Evolutionary conservation across 2,797 vertebrate genomes (phyloP).

Genomic region (Betta splendens): DNA sequence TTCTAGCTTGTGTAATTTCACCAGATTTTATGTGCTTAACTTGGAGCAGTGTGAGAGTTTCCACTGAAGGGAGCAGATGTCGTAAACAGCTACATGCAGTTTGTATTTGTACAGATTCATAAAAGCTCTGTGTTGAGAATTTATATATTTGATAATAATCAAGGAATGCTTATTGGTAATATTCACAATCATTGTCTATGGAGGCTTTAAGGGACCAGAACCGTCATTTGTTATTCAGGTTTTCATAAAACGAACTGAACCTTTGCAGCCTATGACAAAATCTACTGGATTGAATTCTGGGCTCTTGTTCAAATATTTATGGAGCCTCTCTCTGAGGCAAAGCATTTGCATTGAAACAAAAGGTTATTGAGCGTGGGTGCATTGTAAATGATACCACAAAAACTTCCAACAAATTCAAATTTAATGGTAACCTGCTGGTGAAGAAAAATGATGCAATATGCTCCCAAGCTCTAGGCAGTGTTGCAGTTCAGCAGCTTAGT

Average conservation of each 20-base stretch:
- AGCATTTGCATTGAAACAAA: conserved; percentile 85
- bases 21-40: conserved; percentile 27
- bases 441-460: conserved; percentile 87
- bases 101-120: conserved; percentile 23
- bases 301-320: conserved; percentile 85
- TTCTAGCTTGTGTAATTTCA: conserved; percentile 24
- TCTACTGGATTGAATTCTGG: conserved; percentile 65
- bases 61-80: conserved; percentile 22
- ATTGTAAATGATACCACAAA: conserved; percentile 83
- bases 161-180: conserved; percentile 8
- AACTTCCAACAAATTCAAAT: conserved; percentile 86
- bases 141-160: conserved; percentile 3
- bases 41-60: conserved; percentile 24
- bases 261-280: conserved; percentile 47
- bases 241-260: conserved; percentile 57
- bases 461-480: conserved; percentile 82
- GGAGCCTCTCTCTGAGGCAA: conserved; percentile 68
- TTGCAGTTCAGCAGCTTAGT: conserved; percentile 84
- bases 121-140: neutral
- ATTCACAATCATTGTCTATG: conserved; percentile 8
- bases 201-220: neutral
- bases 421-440: conserved; percentile 84
- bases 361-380: conserved; percentile 79
- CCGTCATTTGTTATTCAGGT: conserved; percentile 30
- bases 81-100: conserved; percentile 20